Evolutionary conservation across 2,113 vertebrate species (phyloP).

Genomic region (Colaptes auratus): DNA sequence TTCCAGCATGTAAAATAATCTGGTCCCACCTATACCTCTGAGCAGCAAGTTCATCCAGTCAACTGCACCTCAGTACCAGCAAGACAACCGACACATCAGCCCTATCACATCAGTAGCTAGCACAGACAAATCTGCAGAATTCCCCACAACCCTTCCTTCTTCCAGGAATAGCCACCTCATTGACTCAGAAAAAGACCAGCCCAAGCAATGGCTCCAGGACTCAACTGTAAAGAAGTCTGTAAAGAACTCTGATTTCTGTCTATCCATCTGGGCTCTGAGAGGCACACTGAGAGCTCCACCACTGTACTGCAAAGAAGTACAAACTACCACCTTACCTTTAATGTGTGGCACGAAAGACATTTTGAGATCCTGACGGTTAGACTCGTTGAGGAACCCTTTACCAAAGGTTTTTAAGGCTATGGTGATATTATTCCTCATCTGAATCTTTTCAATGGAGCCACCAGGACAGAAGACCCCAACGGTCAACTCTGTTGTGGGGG

Average conservation of each 20-base stretch:
- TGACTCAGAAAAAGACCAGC: not conserved
- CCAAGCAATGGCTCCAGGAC: not conserved
- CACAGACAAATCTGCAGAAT: not conserved
- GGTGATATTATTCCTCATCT: slow-evolving; percentile 82
- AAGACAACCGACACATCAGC: not conserved
- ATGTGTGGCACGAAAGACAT: slow-evolving; percentile 81
- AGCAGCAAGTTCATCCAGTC: not conserved
- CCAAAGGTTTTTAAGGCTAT: slow-evolving; percentile 71
- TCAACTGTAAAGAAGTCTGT: not conserved
- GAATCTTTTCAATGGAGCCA: slow-evolving; percentile 84
- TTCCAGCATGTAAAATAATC: not conserved
- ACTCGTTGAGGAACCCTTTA: slow-evolving; percentile 50
- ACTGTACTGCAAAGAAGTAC: not conserved
- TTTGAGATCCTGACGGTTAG: slow-evolving; percentile 70
- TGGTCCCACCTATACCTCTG: not conserved
- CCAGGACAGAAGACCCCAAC: slow-evolving; percentile 87
- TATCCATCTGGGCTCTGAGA: not conserved
- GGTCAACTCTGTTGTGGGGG: slow-evolving; percentile 47
- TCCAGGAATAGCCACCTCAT: not conserved
- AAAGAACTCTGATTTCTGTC: not conserved
- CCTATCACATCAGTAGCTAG: not conserved
- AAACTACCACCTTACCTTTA: slow-evolving; percentile 75
- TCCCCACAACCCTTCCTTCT: not conserved
- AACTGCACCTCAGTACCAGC: not conserved
- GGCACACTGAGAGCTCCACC: not conserved